A percentile compares a stretch with the other conserved stretches of the same genome.
Conservation (phyloP, 2,113 vertebrate species). For the Coryphaenoides rupestris region DNA sequence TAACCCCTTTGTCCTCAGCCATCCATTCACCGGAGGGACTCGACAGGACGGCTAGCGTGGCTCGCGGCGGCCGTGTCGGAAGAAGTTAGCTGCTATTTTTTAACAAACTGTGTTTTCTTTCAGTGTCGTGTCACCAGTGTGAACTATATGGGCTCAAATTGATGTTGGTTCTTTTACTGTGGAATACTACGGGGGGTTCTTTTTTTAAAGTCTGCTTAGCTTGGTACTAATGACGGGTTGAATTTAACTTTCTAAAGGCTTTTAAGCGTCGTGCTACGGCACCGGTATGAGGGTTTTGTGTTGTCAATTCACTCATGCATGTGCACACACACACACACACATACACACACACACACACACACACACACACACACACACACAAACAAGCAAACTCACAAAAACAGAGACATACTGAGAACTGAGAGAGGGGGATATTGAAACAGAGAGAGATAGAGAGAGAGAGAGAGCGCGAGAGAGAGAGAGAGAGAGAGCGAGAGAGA, state of each 20-base stretch:
- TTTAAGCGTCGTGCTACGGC: constrained; percentile 51
- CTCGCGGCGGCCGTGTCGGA: constrained; percentile 2
- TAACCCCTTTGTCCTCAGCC: constrained; percentile 47
- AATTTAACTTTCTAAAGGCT: constrained; percentile 34
- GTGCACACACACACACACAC: constrained; percentile 9
- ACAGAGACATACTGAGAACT: constrained; percentile 19
- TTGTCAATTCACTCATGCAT: constrained; percentile 68
- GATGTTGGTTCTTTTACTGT: too few species aligned
- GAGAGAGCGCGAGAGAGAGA: too few species aligned
- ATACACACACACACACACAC: constrained; percentile 25
- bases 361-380: constrained; percentile 14
- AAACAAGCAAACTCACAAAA: constrained; percentile 7
- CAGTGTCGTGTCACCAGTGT: too few species aligned
- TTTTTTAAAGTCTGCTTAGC: too few species aligned
- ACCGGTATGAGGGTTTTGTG: constrained; percentile 56
- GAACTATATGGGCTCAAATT: too few species aligned
- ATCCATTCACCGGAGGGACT: constrained; percentile 22
- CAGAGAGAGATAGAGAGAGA: neutral
- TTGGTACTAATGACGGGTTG: too few species aligned
- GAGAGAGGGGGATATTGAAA: too few species aligned
- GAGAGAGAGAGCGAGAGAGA: neutral
- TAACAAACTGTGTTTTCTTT: too few species aligned
- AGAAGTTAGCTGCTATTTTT: too few species aligned
- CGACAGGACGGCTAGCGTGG: constrained; percentile 21
- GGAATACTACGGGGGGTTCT: too few species aligned